Evolutionary conservation across 2,888 invertebrate species (phyloP).

Genomic region (Drosophila robusta): DNA sequence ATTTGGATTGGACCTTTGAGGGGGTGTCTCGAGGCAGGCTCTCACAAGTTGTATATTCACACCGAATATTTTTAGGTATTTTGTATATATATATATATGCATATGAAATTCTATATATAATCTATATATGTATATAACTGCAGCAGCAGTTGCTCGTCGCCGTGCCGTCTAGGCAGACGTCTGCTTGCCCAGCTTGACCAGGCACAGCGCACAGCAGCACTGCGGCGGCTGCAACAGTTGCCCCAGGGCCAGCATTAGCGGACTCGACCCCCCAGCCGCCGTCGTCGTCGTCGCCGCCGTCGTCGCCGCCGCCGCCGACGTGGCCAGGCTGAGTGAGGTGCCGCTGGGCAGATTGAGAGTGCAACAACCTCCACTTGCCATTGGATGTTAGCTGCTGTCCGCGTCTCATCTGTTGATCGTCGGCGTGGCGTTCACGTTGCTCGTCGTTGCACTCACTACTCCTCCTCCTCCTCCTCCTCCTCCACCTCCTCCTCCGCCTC

Average conservation of each 20-base stretch:
- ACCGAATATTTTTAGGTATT: conserved; percentile 38
- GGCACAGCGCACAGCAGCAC: conserved; percentile 65
- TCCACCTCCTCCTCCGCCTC: conserved; percentile 31
- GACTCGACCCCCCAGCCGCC: conserved; percentile 29
- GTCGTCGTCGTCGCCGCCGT: conserved; percentile 18
- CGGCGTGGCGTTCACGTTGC: conserved; percentile 65
- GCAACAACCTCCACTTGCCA: conserved; percentile 58
- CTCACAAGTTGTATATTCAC: conserved; percentile 29
- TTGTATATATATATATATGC: conserved; percentile 5
- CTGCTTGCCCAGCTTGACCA: conserved; percentile 61
- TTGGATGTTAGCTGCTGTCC: conserved; percentile 83
- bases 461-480: conserved; percentile 18
- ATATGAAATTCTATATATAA: conserved; percentile 46
- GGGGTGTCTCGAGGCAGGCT: neutral
- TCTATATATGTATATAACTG: conserved; percentile 42
- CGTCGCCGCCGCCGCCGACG: conserved; percentile 15
- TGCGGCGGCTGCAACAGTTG: conserved; percentile 29
- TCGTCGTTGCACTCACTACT: conserved; percentile 53
- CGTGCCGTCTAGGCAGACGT: conserved; percentile 36
- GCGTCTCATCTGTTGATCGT: conserved; percentile 85
- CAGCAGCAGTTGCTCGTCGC: neutral
- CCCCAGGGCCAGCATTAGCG: conserved; percentile 40
- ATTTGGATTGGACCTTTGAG: neutral
- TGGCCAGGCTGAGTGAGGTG: conserved; percentile 51
- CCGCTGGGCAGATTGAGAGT: conserved; percentile 56